Base-by-base conservation (phyloP, 2,113 vertebrate species). In the Dasypus novemcinctus region DNA sequence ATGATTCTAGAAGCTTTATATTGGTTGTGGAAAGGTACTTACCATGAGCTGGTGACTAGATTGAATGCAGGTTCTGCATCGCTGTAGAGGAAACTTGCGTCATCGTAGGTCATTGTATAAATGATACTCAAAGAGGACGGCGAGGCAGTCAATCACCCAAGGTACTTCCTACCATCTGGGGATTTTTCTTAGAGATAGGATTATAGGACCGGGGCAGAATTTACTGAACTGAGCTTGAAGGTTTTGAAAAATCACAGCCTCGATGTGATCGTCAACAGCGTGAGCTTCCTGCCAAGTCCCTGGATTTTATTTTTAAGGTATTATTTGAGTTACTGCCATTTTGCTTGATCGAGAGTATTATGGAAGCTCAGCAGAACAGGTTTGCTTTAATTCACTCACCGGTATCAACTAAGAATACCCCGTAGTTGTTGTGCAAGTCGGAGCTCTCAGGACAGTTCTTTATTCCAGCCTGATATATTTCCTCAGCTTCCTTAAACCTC, bases 401-500 rank as follows among this genome's bases (percentile, higher is more conserved):
- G 0, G 99, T 98, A 86, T 99, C 99, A 63, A 99, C 99, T 95
- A 99, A 98, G 97, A 99, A 99, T 83, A 99, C 99, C 0, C 99
- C 99, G 0, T 99, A 99, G 98, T 99, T 99, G 94, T 99, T 99
- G 95, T 99, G 99, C 68, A 99, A 98, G 97, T 99, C 99, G 0
- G 99, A 99, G 97, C 98, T 99, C 93, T 99, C 99, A 0, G 99
- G 99, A 75, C 99, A 99, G 71, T 99, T 99, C 97, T 99, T 98
- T 93, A 99, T 99, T 41, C 99, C 99, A 90, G 98, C 98, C 75
- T 98, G 97, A 90, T 99, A 99, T 46, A 99, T 97, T 29, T 99
- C 98, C 87, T 99, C 99, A 0, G 99, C 99, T 97, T 99, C 99
- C 84, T 98, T 95, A 82, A 99, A 98, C 63, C 98, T 98, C 93